Base-by-base conservation (phyloP, 2,888 invertebrate genomes). In the Caprella mutica region DNA sequence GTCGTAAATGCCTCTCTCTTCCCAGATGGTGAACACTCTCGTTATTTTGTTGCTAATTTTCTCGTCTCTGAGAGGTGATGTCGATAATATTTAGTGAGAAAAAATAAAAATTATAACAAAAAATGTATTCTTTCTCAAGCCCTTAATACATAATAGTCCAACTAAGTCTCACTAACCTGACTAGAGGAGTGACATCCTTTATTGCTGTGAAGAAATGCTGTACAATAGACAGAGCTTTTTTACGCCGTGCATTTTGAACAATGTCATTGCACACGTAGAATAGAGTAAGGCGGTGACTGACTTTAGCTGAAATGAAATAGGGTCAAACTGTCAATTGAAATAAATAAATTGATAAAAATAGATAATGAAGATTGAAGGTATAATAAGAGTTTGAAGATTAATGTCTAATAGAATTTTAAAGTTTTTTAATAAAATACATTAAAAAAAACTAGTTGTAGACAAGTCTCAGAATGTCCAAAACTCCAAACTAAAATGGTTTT, bases 211-310 rank as follows among this genome's bases (percentile, higher is more conserved):
- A 90, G 86, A 93, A 96, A 68, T 89, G 86, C 68, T 90, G 89
- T 14, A 90, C 88, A 73, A 87, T 89, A 66, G 90, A 86, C 43
- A 70, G 71, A 35, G 71, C 64, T 70, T 85, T 86, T 73, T 92
- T 92, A 68, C 91, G 78, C 71, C 92, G 93, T 65, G 92, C 90
- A 72, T 93, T 93, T 72, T 96, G 96, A 67, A 96, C 90, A 54
- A 96, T 93, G 80, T 96, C 96, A 75, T 96, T 96, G 19, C 94
- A 93, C 70, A 96, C 76, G 74, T 96, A 93, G 72, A 96, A 94
- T 43, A 96, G 74, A 0, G 86, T 85, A 53, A 96, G 75, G 12
- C 62, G 58, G 24, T 65, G 65, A 38, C 48, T 53, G 8, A 65
- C 60, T 54, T 65, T 65, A 17, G 65, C 65, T 65, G 65, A 2